Base-by-base conservation (phyloP, 2,113 vertebrate genomes). In the Cynocephalus volans region DNA sequence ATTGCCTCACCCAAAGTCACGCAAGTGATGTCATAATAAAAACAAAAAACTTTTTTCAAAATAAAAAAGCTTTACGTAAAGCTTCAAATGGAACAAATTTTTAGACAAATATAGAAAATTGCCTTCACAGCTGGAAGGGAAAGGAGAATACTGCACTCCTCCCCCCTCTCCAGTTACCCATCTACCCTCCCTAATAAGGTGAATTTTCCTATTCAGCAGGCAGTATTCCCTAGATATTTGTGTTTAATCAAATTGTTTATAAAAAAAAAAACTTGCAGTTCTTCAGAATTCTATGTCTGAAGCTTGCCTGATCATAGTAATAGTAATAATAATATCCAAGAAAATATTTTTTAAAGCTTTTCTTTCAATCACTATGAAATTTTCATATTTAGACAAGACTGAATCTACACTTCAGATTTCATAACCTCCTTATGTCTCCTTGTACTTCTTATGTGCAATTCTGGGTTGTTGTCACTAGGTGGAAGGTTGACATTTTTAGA, bases 81-180 rank as follows among this genome's bases (percentile, higher is more conserved):
- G 52, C 13, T 64, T 31, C 12, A 28, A 69, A 33, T 64, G 36
- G 26, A 75, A 77, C 10, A 83, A 3, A 67, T 58, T 82, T 82
- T 65, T 64, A 82, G 48, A 90, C 88, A 97, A 76, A 12, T 48
- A 60, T 11, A 58, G 64, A 89, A 82, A 87, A 86, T 26, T 56
- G 19, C 23, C 31, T 83, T 54, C 41, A n/a, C 0, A 45, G 52
- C 8, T 50, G 36, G 12, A 94, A 90, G n/a, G 33, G 15, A 50
- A 21, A 80, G 24, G 24, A 69, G 41, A 69, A 50, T 52, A 18
- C 72, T 62, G 14, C n/a, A 11, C 21, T 72, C 18, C 21, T 36
- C 50, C 33, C 10, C 12, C 18, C 41, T 58, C 24, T 50, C 28
- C 33, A 52, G 2, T 60, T 69, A 79, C 11, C 41, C 41, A 50